Conservation (phyloP, 2,797 vertebrate species). For the Gymnoscopelus braueri region DNA sequence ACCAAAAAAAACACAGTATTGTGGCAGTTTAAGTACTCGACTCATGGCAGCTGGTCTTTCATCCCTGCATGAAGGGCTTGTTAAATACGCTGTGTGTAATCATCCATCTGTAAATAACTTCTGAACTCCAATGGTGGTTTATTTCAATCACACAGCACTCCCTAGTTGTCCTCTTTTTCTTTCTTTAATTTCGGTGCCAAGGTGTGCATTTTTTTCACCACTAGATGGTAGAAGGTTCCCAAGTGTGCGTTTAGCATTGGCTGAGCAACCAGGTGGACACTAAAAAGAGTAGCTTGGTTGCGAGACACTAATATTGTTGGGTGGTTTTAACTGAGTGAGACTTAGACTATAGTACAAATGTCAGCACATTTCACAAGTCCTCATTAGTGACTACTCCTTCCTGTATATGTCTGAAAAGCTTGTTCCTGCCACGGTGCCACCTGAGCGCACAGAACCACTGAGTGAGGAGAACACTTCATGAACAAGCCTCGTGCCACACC, state of each 20-base stretch:
- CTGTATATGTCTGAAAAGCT: not conserved
- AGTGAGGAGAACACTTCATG: not conserved
- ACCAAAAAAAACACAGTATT: not conserved
- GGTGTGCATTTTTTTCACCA: conserved; percentile 28
- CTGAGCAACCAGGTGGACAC: conserved; percentile 3
- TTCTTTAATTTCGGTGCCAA: conserved; percentile 1
- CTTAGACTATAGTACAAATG: conserved; percentile 1
- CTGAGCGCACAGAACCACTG: conserved; percentile 13
- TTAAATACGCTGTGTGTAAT: not conserved
- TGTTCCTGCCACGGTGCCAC: not conserved
- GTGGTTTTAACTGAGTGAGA: conserved; percentile 6
- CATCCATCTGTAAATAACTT: not conserved
- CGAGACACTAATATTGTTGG: conserved; percentile 3
- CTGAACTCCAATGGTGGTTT: not conserved
- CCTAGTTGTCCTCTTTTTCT: not conserved
- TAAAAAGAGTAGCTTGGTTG: conserved; percentile 5
- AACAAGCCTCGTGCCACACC: conserved; percentile 11
- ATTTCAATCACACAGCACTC: not conserved
- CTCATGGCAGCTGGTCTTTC: conserved; percentile 1
- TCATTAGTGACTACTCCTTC: not conserved
- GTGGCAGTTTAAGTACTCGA: not conserved
- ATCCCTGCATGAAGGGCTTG: not conserved
- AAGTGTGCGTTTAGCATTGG: not conserved
- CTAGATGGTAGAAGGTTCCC: conserved; percentile 50
- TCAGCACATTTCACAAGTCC: conserved; percentile 20